Evolutionary conservation across 2,113 vertebrate species (phyloP).

Genomic region (Cyanoderma ruficeps): DNA sequence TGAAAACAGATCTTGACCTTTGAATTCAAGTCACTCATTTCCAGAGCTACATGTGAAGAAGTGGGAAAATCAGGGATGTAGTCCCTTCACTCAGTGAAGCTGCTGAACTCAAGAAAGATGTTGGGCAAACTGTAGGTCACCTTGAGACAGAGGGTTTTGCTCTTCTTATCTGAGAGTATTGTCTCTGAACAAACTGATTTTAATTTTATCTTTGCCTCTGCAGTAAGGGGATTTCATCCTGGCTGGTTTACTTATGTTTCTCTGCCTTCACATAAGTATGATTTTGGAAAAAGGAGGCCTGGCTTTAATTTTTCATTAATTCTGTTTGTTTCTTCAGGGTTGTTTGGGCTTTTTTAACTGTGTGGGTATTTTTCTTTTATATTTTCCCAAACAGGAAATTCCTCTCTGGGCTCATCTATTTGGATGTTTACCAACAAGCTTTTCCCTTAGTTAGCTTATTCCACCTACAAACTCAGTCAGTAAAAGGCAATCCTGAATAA

Average conservation of each 20-base stretch:
- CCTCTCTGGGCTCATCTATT: background rate
- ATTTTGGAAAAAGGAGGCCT: background rate
- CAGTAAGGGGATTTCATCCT: background rate
- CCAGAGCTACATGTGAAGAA: background rate
- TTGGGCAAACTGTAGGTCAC: background rate
- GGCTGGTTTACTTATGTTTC: background rate
- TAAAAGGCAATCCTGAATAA: background rate
- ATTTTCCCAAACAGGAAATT: background rate
- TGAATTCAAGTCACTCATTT: conserved; percentile 28
- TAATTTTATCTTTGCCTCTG: background rate
- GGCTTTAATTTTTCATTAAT: background rate
- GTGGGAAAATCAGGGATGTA: background rate
- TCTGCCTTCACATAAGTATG: background rate
- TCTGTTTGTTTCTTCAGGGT: background rate
- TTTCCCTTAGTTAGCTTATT: conserved; percentile 23
- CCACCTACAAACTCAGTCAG: background rate
- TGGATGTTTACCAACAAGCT: conserved; percentile 32
- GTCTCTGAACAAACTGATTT: background rate
- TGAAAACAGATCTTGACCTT: conserved; percentile 46
- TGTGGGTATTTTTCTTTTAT: background rate
- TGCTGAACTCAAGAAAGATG: background rate
- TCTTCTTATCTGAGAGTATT: background rate
- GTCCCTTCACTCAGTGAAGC: background rate
- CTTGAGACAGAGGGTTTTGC: conserved; percentile 1
- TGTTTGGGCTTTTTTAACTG: background rate